Percentiles rank a stretch among this genome's conserved stretches.
Evolutionary conservation across 2,888 invertebrate species (phyloP).

Genomic region (Saturnia japonica): DNA sequence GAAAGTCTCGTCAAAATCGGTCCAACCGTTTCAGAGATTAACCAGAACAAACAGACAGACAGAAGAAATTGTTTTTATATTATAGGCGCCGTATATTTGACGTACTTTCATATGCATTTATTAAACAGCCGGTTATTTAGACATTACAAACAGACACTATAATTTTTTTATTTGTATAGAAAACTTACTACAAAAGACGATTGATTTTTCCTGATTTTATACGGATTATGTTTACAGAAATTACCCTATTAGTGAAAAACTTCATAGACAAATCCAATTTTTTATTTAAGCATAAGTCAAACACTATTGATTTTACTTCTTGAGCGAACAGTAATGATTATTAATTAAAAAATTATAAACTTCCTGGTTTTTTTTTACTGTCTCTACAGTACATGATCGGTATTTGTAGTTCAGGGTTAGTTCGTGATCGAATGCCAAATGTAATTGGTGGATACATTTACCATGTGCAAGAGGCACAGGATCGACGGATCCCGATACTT

Average conservation of each 20-base stretch:
- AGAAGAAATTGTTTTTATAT: too few species aligned
- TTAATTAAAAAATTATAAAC: background rate
- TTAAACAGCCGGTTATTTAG: too few species aligned
- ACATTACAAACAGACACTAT: too few species aligned
- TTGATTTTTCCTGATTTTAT: background rate
- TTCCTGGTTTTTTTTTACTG: conserved; percentile 24
- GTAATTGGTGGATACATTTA: conserved; percentile 65
- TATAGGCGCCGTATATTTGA: too few species aligned
- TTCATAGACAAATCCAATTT: background rate
- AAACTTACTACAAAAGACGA: background rate
- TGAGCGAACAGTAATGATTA: background rate
- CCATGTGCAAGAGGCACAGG: conserved; percentile 53
- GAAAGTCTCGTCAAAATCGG: too few species aligned
- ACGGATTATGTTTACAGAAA: background rate
- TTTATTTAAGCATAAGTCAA: background rate
- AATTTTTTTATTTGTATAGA: too few species aligned
- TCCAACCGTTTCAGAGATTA: too few species aligned
- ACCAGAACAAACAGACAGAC: too few species aligned
- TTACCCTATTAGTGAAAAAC: background rate
- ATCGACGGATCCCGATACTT: conserved; percentile 53
- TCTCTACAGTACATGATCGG: conserved; percentile 35
- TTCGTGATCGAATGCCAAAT: conserved; percentile 70
- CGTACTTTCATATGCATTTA: too few species aligned
- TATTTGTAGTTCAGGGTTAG: conserved; percentile 28
- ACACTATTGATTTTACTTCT: background rate